Evolutionary conservation across 2,888 invertebrate genomes (phyloP).

Genomic region (Drymonia ruficornis): DNA sequence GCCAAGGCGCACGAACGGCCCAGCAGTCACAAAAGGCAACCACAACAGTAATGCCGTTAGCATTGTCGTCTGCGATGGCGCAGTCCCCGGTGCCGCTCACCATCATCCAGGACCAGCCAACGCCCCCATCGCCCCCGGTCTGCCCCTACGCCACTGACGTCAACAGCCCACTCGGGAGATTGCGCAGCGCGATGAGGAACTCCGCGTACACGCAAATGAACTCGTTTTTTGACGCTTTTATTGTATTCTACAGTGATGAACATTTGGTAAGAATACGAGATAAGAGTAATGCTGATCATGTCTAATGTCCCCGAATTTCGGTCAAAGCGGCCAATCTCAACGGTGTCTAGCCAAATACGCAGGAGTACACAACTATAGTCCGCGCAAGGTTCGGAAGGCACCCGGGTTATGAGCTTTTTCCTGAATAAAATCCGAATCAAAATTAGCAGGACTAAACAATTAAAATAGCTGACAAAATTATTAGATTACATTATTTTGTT

Average conservation of each 20-base stretch:
- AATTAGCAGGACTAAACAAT: no score
- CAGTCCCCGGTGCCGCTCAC: constrained; percentile 47
- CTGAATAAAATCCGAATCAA: no score
- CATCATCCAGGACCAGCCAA: constrained; percentile 51
- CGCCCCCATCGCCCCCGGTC: constrained; percentile 42
- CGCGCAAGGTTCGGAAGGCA: no score
- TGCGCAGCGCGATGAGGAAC: constrained; percentile 81
- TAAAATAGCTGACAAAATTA: no score
- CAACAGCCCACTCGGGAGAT: constrained; percentile 59
- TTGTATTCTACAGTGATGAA: constrained; percentile 91
- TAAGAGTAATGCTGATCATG: no score
- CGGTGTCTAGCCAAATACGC: no score
- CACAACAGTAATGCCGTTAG: constrained; percentile 37
- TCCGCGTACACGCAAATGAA: constrained; percentile 65
- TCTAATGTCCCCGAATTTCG: no score
- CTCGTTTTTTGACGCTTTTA: constrained; percentile 87
- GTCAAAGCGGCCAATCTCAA: no score
- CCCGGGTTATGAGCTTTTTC: no score
- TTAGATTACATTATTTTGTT: no score
- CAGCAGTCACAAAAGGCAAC: constrained; percentile 38
- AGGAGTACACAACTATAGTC: no score
- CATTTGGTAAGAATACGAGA: constrained; percentile 86
- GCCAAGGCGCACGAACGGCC: constrained; percentile 48
- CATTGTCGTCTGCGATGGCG: constrained; percentile 31
- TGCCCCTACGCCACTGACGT: constrained; percentile 60